Percentiles rank a stretch among this genome's conserved stretches.
Conservation (phyloP, 30 jellyfish, hydroid and myxozoan species). For the Haliclystus octoradiatus region DNA sequence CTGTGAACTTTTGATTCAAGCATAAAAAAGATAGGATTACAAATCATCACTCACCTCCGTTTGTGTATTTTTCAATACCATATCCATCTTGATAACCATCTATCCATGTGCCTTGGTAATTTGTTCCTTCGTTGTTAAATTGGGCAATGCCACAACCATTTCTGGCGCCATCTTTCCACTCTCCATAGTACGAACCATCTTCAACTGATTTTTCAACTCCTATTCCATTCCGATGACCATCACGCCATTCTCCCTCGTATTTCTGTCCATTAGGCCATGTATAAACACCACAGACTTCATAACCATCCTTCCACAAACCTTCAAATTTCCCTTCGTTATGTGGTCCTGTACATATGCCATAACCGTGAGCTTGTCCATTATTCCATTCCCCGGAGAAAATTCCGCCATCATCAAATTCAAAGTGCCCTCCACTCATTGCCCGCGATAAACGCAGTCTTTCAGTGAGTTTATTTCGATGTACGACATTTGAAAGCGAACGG, state of each 20-base stretch:
- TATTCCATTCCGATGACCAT: constrained; percentile 71
- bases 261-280: constrained; percentile 66
- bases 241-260: constrained; percentile 87
- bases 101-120: constrained; percentile 87
- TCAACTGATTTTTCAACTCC: constrained; percentile 59
- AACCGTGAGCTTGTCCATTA: constrained; percentile 89
- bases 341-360: constrained; percentile 97
- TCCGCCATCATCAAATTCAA: constrained; percentile 98
- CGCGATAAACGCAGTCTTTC: not conserved
- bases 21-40: too few species aligned
- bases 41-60: constrained; percentile 64
- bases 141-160: constrained; percentile 81
- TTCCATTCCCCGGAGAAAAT: constrained; percentile 87
- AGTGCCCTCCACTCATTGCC: constrained; percentile 87
- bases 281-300: constrained; percentile 79
- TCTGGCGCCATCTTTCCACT: constrained; percentile 71
- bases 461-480: not conserved
- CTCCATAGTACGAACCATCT: constrained; percentile 60
- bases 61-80: constrained; percentile 66
- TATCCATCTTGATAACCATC: constrained; percentile 88
- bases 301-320: constrained; percentile 84
- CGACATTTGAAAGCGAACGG: not conserved
- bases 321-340: constrained; percentile 71
- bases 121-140: constrained; percentile 13
- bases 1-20: too few species aligned